Conservation (phyloP, 2,797 vertebrate genomes). For the Odontamblyopus lacepedii region DNA sequence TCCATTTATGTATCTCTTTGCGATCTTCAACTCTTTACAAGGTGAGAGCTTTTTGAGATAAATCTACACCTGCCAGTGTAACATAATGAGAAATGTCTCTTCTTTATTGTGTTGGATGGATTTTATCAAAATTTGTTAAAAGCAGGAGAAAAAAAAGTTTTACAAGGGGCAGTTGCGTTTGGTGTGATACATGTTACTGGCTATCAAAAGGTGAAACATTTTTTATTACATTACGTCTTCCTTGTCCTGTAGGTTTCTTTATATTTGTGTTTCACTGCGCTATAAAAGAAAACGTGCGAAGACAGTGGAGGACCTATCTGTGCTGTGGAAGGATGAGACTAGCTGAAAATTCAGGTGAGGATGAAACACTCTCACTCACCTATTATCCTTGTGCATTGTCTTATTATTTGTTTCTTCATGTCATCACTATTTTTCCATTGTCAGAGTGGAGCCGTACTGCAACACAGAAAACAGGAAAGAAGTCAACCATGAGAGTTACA, state of each 20-base stretch:
- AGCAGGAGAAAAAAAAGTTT: background rate
- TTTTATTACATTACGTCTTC: background rate
- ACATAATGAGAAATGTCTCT: background rate
- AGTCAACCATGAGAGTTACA: conserved; percentile 77
- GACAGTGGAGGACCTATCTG: conserved; percentile 91
- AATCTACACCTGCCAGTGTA: background rate
- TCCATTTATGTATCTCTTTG: conserved; percentile 92
- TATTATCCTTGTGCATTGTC: background rate
- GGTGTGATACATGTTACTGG: too few relatives aligned
- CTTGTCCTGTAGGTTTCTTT: conserved; percentile 85
- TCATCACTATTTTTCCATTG: conserved; percentile 5
- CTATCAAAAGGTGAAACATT: too few relatives aligned
- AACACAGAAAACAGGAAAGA: conserved; percentile 84
- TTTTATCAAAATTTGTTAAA: background rate
- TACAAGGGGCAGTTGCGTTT: too few relatives aligned
- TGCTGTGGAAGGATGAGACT: conserved; percentile 91
- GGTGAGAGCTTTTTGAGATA: conserved; percentile 70
- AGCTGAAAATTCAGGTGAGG: conserved; percentile 89
- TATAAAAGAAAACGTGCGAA: conserved; percentile 90
- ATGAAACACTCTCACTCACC: background rate
- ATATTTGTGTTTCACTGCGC: conserved; percentile 96
- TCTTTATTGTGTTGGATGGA: background rate
- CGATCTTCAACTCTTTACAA: conserved; percentile 95
- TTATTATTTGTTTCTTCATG: background rate
- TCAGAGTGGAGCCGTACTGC: conserved; percentile 95